Evolutionary conservation across 1,140 invertebrate species (phyloP), one percentile per base, ranked within the genome.

Genomic region (Aphelinus certus): DNA sequence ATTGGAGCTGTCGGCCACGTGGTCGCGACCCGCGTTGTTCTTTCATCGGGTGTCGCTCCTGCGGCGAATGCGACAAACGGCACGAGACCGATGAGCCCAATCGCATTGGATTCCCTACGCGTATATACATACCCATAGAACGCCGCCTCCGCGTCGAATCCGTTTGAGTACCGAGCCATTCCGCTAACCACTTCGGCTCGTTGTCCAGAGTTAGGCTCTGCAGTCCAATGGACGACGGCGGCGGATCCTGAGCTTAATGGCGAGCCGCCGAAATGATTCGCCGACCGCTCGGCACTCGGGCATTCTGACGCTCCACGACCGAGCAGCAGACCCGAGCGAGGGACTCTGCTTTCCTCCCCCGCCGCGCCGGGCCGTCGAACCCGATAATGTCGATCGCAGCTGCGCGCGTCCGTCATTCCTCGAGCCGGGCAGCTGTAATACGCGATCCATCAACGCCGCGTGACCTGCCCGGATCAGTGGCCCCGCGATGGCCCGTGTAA

Each of bases 121-220:
- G 81, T 81, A 79, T 77, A 83, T 83, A 83, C 83, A 83, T 80
- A 79, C 78, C 76, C 79, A 75, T 77, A 79, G 79, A 78, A 80
- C 60, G 76, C 79, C 79, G 79, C 26, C 26, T 26, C 26, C 26
- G 26, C 80, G 75, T 75, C 77, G 81, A 80, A 82, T 83, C 80
- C 79, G 79, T 84, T 85, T 82, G 83, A 26, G 26, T 26, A 81
- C 73, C 78, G 77, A 77, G 71, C 68, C 71, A 79, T 79, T 79
- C 80, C 77, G 68, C 77, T 73, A 58, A 57, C 75, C 7, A 64
- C 60, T 55, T 42, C 46, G 4, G 51, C 47, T 69, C 63, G 56
- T 55, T 68, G 65, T 74, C 73, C 74, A 70, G 45, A 55, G 61
- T 61, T 55, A 49, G 58, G 10, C 46, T 64, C 56, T 9, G 61